Evolutionary conservation across 2,797 vertebrate species (phyloP).

Genomic region (Varecia variegata): DNA sequence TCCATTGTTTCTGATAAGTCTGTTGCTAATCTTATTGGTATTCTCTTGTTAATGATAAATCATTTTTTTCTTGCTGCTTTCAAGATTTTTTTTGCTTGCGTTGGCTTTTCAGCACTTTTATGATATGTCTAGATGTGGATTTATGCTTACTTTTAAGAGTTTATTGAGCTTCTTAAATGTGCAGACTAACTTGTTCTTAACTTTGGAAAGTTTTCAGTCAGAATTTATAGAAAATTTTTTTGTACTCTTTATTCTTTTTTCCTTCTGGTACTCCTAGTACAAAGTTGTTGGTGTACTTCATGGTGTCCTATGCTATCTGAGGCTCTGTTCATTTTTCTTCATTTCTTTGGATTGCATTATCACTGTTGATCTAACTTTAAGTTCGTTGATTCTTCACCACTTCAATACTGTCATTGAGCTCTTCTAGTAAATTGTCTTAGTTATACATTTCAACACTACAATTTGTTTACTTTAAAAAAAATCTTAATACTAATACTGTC

Average conservation of each 20-base stretch:
- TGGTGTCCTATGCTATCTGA: neutral
- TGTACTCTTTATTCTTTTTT: neutral
- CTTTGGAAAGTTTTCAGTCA: neutral
- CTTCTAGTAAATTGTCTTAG: neutral
- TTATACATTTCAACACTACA: neutral
- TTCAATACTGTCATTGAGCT: neutral
- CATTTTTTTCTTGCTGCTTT: neutral
- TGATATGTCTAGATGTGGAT: neutral
- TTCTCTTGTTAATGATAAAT: neutral
- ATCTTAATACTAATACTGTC: neutral
- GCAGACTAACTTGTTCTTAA: neutral
- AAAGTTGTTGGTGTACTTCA: neutral
- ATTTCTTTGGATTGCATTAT: neutral
- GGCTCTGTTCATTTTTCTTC: neutral
- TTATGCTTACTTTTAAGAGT: neutral
- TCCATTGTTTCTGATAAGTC: neutral
- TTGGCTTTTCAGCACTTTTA: neutral
- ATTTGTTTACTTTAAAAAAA: neutral
- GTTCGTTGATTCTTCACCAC: neutral
- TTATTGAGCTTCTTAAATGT: neutral
- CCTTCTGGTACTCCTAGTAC: neutral
- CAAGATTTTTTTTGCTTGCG: neutral
- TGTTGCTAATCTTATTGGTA: neutral
- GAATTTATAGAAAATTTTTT: neutral
- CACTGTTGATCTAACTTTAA: neutral